These are phyloP conservation scores for Mythimna ferrago DNA, from an alignment of 2,888 invertebrate genomes.

Conservation along the genomic window DNA sequence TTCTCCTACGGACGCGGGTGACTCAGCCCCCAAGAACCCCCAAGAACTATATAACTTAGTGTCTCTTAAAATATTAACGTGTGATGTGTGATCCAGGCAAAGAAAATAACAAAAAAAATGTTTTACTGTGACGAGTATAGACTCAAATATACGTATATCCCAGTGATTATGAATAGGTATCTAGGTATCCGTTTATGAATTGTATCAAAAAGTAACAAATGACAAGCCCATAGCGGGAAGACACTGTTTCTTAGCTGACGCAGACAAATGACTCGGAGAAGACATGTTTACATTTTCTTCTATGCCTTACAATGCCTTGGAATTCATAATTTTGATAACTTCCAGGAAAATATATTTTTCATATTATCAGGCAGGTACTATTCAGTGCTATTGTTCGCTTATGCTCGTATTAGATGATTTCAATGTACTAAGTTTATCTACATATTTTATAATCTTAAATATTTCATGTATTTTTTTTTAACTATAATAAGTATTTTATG, in stretches of 20 bases:
- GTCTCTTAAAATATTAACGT: too few species aligned
- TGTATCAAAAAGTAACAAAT: background rate
- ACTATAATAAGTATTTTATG: too few species aligned
- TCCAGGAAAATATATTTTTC: background rate
- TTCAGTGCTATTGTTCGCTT: background rate
- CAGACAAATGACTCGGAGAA: slow-evolving; percentile 2
- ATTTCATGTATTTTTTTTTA: too few species aligned
- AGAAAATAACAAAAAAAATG: too few species aligned
- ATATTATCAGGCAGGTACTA: background rate
- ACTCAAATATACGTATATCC: background rate
- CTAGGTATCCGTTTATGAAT: background rate
- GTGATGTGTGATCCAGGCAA: too few species aligned
- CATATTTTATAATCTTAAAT: too few species aligned
- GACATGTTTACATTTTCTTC: background rate
- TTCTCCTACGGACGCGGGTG: too few species aligned
- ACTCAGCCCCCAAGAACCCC: too few species aligned
- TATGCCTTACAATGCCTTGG: background rate
- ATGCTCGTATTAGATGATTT: background rate
- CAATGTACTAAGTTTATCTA: too few species aligned
- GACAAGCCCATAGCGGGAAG: too few species aligned
- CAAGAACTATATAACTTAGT: too few species aligned
- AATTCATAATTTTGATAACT: background rate
- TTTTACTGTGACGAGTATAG: background rate
- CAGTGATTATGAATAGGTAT: background rate
- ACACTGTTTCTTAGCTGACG: slow-evolving; percentile 1